Conservation (phyloP, 2,797 vertebrate genomes). For the Stomatorhinus walkeri region DNA sequence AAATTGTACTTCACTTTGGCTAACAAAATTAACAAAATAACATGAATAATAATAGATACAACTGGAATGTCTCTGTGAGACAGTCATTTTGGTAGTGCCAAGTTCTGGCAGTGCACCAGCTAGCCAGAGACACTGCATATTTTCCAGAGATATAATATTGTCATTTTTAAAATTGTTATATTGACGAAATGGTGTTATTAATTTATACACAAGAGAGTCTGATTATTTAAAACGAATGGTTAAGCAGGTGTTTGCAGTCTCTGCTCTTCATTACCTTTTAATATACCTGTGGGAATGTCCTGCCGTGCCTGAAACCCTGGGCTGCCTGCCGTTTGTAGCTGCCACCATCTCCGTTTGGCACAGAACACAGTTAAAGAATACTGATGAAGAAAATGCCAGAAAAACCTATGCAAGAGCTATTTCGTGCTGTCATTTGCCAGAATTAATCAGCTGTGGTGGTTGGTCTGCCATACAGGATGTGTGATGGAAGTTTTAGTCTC, state of each 20-base stretch:
- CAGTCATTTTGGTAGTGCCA: neutral
- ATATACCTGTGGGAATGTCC: slow-evolving; percentile 33
- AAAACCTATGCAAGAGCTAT: neutral
- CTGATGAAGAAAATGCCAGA: neutral
- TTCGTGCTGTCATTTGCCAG: neutral
- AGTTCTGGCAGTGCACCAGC: neutral
- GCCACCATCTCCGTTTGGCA: slow-evolving; percentile 17
- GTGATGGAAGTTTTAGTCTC: slow-evolving; percentile 21
- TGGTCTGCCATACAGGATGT: slow-evolving; percentile 10
- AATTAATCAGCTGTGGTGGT: neutral
- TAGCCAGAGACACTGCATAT: neutral
- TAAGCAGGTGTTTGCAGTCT: slow-evolving; percentile 33
- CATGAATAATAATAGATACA: neutral
- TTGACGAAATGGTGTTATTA: neutral
- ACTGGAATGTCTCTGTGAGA: neutral
- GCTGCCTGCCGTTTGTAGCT: slow-evolving; percentile 28
- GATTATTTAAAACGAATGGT: slow-evolving; percentile 28
- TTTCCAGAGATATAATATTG: neutral
- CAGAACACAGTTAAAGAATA: neutral
- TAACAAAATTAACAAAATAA: neutral
- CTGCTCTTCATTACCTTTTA: slow-evolving; percentile 41
- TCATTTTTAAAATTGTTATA: neutral
- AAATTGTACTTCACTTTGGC: neutral
- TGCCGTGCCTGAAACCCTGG: slow-evolving; percentile 27
- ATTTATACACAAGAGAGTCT: neutral